These are phyloP conservation scores for Lepidocolaptes lacrymiger DNA, from an alignment of 2,797 vertebrate species.

Conservation along the genomic window DNA sequence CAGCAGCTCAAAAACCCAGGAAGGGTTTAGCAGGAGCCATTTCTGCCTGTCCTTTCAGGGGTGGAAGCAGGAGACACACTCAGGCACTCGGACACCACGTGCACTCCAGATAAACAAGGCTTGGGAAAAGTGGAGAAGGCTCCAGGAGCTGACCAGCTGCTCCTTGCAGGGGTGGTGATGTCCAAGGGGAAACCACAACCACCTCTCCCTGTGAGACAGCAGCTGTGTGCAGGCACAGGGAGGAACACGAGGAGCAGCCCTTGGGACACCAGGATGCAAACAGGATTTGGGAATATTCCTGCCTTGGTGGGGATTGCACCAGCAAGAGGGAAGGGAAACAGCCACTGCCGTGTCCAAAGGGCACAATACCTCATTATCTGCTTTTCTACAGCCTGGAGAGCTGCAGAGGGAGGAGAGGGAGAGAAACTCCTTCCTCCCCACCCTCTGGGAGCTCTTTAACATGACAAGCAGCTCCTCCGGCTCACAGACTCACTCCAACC, in stretches of 20 bases:
- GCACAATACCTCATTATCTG: background rate
- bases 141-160: background rate
- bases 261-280: fast-evolving
- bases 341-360: background rate
- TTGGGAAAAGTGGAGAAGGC: background rate
- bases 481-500: background rate
- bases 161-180: background rate
- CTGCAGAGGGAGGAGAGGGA: background rate
- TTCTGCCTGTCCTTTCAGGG: background rate
- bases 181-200: background rate
- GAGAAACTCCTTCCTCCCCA: background rate
- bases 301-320: background rate
- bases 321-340: background rate
- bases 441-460: background rate
- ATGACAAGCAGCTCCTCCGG: background rate
- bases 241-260: fast-evolving
- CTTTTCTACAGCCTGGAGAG: background rate
- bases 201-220: fast-evolving
- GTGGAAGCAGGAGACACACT: background rate
- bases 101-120: background rate
- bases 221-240: background rate
- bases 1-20: background rate
- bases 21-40: fast-evolving
- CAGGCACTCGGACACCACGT: fast-evolving
- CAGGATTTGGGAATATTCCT: fast-evolving